Evolutionary conservation across 2,888 invertebrate genomes (phyloP), one percentile per base, ranked within the genome.

Genomic region (Chymomyza procnemis): DNA sequence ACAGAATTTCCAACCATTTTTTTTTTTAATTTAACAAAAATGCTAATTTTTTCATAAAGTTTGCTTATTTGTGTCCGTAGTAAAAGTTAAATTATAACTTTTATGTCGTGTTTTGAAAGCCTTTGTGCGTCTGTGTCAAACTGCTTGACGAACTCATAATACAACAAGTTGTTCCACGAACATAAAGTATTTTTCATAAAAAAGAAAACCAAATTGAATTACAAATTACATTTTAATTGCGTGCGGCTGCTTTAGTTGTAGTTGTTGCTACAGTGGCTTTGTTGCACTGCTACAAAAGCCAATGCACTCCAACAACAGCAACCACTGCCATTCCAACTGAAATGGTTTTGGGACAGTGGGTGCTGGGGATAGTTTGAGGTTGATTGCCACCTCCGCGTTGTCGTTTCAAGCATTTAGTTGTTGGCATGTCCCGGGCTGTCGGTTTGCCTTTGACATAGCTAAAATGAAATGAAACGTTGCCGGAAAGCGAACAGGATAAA

Each of bases 391-490:
- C 64, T 50, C 57, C 34, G 47, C 59, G 74, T 67, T 76, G 69
- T 71, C 74, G 68, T 66, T 76, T 72, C 64, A 74, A 74, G 74
- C 76, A 67, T 74, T 76, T 69, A 69, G 77, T 66, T 76, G 74
- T 72, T 67, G 19, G 59, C 14, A 60, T 52, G 54, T 64, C 62
- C 61, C 67, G 57, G 48, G 71, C 60, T 67, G 71, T 64, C 57
- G 56, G 41, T 63, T 71, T 67, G 66, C 65, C 71, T 81, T 79
- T 79, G 78, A 79, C 82, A 76, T 67, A 68, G 67, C 60, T 68
- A 50, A 83, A 83, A 78, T 78, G 79, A 76, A 41, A 41, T 41
- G 34, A 41, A 80, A 73, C 69, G 73, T 78, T 77, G 66, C 34
- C 57, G 60, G 56, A 63, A 59, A 65, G 66, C 67, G 65, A 66